These are phyloP conservation scores for Hyalella azteca DNA, from an alignment of 2,888 invertebrate genomes.

Conservation along the genomic window DNA sequence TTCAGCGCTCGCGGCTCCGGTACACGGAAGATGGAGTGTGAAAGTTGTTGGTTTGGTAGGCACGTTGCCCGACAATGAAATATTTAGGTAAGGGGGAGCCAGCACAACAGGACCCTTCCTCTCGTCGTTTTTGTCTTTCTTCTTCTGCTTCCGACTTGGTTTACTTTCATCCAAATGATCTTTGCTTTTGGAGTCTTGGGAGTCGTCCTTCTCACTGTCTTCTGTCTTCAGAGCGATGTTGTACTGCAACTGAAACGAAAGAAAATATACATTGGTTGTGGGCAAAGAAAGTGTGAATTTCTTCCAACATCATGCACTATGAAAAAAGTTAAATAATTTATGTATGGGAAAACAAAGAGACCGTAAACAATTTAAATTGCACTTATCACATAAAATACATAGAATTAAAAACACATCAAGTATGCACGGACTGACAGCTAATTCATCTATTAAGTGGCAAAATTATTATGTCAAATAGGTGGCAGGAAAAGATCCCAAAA, in stretches of 20 bases:
- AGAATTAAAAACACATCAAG: too few species aligned
- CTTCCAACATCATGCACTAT: too few species aligned
- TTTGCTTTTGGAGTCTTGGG: constrained; percentile 19
- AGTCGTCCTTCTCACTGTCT: constrained; percentile 39
- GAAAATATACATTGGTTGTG: too few species aligned
- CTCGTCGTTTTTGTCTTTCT: constrained; percentile 5
- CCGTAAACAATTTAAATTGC: too few species aligned
- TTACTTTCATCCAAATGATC: constrained; percentile 29
- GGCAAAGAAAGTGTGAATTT: too few species aligned
- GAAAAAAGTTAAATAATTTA: too few species aligned
- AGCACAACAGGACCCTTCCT: constrained; percentile 37
- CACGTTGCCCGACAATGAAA: constrained; percentile 53
- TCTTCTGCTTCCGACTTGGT: background rate
- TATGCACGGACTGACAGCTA: too few species aligned
- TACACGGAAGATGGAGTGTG: constrained; percentile 55
- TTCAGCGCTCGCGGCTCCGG: constrained; percentile 51
- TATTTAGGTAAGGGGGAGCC: constrained; percentile 53
- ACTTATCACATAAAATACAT: too few species aligned
- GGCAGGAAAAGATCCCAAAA: too few species aligned
- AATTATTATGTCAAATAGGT: too few species aligned
- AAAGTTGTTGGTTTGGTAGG: constrained; percentile 52
- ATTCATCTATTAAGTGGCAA: too few species aligned
- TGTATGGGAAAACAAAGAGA: too few species aligned
- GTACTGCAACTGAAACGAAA: constrained; percentile 49
- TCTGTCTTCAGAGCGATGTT: constrained; percentile 55